These are phyloP conservation scores for Corythaeola cristata DNA, from an alignment of 2,113 vertebrate genomes.

Conservation along the genomic window DNA sequence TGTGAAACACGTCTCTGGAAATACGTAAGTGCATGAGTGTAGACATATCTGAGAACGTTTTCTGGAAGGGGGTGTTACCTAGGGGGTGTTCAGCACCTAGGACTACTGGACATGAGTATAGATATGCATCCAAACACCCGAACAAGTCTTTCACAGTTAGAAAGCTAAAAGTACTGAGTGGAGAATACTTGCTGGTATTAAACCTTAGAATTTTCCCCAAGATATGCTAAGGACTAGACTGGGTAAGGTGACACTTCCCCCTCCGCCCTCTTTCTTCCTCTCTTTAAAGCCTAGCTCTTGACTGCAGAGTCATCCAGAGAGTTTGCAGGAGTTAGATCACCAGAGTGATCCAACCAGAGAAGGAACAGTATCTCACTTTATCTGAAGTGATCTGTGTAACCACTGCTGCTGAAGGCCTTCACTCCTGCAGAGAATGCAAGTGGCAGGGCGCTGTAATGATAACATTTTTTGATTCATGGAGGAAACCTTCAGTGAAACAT, in stretches of 20 bases:
- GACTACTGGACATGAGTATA: fast-evolving
- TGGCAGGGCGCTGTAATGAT: not conserved
- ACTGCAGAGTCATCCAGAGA: not conserved
- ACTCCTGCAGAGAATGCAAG: not conserved
- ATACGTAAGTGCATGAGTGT: fast-evolving
- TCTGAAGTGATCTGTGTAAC: not conserved
- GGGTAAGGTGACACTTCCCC: not conserved
- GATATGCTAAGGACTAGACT: not conserved
- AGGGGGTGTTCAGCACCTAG: not conserved
- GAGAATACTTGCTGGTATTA: not conserved
- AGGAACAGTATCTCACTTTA: not conserved
- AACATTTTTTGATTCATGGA: not conserved
- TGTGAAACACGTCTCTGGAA: not conserved
- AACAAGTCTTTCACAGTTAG: not conserved
- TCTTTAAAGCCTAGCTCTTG: not conserved
- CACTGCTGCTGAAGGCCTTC: not conserved
- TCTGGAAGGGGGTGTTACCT: not conserved
- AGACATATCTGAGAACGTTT: not conserved
- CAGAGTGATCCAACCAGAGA: not conserved
- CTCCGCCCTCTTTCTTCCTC: not conserved
- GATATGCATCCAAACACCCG: not conserved
- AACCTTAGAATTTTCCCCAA: not conserved
- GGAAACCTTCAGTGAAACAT: slow-evolving; percentile 9
- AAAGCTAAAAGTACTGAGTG: not conserved
- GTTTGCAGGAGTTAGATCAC: not conserved